Percentiles rank a stretch among this genome's conserved stretches.
phyloP scores from a whole-genome alignment of 2,113 vertebrate genomes.

The Syrrhaptes paradoxus region DNA sequence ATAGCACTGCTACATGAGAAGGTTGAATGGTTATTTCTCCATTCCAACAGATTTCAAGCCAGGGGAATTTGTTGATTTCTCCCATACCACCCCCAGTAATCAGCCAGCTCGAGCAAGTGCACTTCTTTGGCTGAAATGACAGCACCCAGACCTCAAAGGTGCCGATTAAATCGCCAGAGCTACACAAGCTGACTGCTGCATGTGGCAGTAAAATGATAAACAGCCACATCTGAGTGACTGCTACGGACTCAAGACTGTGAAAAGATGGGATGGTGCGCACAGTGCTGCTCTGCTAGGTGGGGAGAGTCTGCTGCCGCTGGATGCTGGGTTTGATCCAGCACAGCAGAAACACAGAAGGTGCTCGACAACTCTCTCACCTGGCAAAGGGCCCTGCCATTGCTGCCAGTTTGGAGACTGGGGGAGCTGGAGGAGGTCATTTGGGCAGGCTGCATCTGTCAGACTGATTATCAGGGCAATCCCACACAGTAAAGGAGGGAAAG shows the following conservation, averaged over 20 bases:
- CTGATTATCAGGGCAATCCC: neutral
- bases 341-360: neutral
- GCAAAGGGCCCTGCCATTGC: neutral
- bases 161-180: neutral
- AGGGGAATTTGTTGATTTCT: neutral
- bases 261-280: neutral
- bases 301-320: neutral
- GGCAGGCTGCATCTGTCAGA: neutral
- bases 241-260: accelerated
- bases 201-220: neutral
- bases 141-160: neutral
- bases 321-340: neutral
- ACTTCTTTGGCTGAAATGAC: neutral
- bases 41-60: neutral
- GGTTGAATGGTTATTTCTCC: neutral
- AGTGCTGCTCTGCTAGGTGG: neutral
- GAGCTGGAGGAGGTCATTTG: neutral
- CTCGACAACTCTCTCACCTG: neutral
- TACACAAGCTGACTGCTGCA: neutral
- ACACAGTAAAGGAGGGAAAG: neutral
- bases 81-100: neutral
- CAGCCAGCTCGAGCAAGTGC: neutral
- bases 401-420: neutral
- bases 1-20: neutral
- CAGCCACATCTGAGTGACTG: neutral